These are phyloP conservation scores for Eretmochelys imbricata DNA, from an alignment of 2,113 vertebrate genomes.

Conservation along the genomic window DNA sequence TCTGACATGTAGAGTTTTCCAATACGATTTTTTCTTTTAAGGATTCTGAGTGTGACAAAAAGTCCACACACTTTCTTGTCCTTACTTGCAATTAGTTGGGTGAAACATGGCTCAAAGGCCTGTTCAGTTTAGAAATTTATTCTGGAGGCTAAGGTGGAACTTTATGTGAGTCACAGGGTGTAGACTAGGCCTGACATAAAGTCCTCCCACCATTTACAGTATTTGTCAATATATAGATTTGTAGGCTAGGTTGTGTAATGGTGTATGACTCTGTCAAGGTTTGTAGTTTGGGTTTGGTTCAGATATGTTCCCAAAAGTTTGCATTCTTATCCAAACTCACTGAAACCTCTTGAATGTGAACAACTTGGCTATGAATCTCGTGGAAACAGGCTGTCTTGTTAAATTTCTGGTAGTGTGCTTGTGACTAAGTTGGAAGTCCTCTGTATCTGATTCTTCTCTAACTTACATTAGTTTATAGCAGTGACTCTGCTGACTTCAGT, in stretches of 20 bases:
- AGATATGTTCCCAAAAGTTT: not conserved
- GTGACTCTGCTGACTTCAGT: accelerated
- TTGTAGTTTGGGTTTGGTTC: not conserved
- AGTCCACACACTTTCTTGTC: not conserved
- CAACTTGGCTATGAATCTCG: not conserved
- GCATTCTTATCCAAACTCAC: not conserved
- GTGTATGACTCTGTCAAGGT: not conserved
- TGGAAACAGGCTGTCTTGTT: too few relatives aligned
- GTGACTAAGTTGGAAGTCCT: not conserved
- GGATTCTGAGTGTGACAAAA: not conserved
- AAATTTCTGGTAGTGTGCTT: not conserved
- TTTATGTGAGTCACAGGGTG: not conserved
- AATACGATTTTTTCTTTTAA: not conserved
- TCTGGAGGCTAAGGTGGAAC: not conserved
- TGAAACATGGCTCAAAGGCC: not conserved
- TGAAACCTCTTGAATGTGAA: not conserved
- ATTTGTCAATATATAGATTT: not conserved
- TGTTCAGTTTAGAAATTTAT: not conserved
- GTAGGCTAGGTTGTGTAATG: not conserved
- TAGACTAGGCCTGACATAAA: not conserved
- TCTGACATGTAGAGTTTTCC: not conserved
- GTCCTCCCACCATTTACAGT: not conserved
- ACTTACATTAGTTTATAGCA: not conserved
- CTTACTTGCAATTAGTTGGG: not conserved
- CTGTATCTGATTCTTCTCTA: not conserved